Conservation (phyloP, 2,888 invertebrate genomes). For the Conus canariensis region DNA sequence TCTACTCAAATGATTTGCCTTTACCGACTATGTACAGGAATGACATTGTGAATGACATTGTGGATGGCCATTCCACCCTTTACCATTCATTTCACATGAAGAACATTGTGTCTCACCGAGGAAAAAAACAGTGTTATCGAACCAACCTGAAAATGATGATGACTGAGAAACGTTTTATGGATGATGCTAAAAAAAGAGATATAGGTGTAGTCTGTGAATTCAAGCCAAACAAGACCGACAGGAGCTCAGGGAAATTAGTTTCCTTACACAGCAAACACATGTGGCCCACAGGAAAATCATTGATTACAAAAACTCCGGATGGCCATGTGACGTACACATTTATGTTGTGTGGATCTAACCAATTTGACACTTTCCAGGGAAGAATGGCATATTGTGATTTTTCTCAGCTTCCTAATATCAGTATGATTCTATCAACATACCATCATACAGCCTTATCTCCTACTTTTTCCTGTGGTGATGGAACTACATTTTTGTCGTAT, state of each 20-base stretch:
- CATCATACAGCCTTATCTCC: not conserved
- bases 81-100: not conserved
- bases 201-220: not conserved
- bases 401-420: not conserved
- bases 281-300: not conserved
- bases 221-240: not conserved
- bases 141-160: accelerated
- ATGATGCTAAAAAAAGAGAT: too few relatives aligned
- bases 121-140: not conserved
- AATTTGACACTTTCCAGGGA: not conserved
- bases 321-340: not conserved
- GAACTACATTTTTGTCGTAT: not conserved
- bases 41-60: not conserved
- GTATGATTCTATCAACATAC: not conserved
- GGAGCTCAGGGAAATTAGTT: not conserved
- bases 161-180: not conserved
- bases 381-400: too few relatives aligned
- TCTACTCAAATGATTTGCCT: not conserved
- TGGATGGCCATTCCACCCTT: not conserved
- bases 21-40: not conserved
- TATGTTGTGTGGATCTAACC: not conserved
- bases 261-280: not conserved
- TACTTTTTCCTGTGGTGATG: not conserved
- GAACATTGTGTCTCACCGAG: not conserved
- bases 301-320: not conserved